Percentiles rank a stretch among this genome's conserved stretches.
These are phyloP conservation scores for Prochilodus magdalenae DNA, from an alignment of 2,113 vertebrate genomes.

Conservation along the genomic window DNA sequence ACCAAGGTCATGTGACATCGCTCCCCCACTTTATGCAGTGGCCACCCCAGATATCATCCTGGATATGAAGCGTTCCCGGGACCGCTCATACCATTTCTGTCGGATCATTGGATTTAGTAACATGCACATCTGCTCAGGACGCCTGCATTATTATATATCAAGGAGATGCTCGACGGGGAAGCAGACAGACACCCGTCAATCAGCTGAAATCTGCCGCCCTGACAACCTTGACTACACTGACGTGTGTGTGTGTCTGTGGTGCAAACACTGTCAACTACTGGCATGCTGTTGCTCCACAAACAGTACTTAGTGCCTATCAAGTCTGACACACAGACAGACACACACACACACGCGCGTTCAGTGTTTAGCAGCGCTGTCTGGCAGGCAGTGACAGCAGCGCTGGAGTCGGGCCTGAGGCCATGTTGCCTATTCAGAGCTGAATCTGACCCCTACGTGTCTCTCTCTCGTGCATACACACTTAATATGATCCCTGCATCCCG, in stretches of 20 bases:
- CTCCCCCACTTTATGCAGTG: too few relatives aligned
- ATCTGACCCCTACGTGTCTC: not conserved
- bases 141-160: too few relatives aligned
- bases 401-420: slow-evolving; percentile 17
- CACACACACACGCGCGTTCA: slow-evolving; percentile 27
- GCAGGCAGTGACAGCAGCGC: slow-evolving; percentile 15
- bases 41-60: too few relatives aligned
- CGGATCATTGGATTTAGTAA: not conserved
- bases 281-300: slow-evolving; percentile 40
- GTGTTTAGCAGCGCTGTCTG: slow-evolving; percentile 27
- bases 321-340: slow-evolving; percentile 16
- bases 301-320: slow-evolving; percentile 21
- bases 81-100: not conserved
- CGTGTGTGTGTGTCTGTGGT: slow-evolving; percentile 20
- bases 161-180: not conserved
- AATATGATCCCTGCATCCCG: not conserved
- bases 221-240: not conserved
- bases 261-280: slow-evolving; percentile 6
- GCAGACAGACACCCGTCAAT: not conserved
- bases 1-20: too few relatives aligned
- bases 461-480: not conserved
- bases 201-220: not conserved
- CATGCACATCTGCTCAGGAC: not conserved
- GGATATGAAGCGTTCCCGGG: too few relatives aligned
- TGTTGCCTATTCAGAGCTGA: slow-evolving; percentile 8